These are phyloP conservation scores for Micronycteris hirsuta DNA, from an alignment of 2,113 vertebrate genomes.

Conservation along the genomic window DNA sequence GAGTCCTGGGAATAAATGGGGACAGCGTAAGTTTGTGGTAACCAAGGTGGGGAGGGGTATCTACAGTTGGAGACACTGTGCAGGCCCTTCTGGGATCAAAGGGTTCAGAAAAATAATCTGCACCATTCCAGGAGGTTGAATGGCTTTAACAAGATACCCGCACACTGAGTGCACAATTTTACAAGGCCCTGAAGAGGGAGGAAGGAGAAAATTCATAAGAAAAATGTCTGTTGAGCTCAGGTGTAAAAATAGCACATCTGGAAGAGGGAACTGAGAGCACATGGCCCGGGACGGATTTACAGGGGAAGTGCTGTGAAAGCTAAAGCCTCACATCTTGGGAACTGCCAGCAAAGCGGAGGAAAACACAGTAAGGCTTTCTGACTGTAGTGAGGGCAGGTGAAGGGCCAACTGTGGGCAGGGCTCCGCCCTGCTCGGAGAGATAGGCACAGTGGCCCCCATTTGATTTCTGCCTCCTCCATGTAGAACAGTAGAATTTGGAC, in stretches of 20 bases:
- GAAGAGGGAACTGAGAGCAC: too few relatives aligned
- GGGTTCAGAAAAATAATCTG: not conserved
- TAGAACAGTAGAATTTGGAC: not conserved
- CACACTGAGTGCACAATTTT: not conserved
- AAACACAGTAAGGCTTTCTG: not conserved
- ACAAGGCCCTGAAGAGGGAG: not conserved
- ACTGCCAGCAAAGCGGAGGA: not conserved
- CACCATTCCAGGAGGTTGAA: not conserved
- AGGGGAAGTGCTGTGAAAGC: not conserved
- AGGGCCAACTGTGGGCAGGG: not conserved
- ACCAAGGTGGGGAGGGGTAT: too few relatives aligned
- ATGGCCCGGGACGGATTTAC: too few relatives aligned
- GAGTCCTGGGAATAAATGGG: not conserved
- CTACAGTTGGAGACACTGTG: rapidly evolving
- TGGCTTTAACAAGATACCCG: too few relatives aligned
- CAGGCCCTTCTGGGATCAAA: not conserved
- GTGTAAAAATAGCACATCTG: not conserved
- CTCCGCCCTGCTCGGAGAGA: not conserved
- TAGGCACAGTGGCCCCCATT: rapidly evolving
- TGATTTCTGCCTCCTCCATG: not conserved
- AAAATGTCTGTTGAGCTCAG: not conserved
- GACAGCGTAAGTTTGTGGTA: rapidly evolving
- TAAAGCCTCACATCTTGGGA: rapidly evolving
- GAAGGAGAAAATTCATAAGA: not conserved
- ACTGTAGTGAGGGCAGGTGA: not conserved